These are phyloP conservation scores for Eptatretus burgeri DNA, from an alignment of 2,113 vertebrate species.

Conservation along the genomic window DNA sequence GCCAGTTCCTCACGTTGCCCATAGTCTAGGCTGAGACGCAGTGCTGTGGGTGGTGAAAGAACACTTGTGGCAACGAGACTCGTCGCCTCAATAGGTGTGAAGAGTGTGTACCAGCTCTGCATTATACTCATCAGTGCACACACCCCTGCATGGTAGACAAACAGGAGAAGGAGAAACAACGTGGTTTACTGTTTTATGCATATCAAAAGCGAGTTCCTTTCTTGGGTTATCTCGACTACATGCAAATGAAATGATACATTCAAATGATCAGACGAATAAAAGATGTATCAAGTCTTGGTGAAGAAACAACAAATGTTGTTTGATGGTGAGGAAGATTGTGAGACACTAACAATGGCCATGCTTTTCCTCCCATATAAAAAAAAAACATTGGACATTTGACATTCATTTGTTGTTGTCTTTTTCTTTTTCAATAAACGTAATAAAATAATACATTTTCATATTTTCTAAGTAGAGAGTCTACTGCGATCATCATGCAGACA, in stretches of 20 bases:
- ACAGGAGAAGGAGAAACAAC: not conserved
- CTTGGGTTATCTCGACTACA: not conserved
- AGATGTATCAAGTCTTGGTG: too few species aligned
- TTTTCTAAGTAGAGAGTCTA: too few species aligned
- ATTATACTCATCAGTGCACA: slow-evolving; percentile 20
- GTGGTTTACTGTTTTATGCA: not conserved
- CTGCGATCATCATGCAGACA: too few species aligned
- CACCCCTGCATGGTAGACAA: slow-evolving; percentile 11
- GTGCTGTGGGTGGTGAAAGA: slow-evolving; percentile 16
- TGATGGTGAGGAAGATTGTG: too few species aligned
- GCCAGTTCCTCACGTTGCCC: slow-evolving; percentile 18
- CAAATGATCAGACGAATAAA: not conserved
- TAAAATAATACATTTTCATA: too few species aligned
- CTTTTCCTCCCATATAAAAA: too few species aligned
- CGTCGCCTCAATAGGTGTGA: slow-evolving; percentile 19
- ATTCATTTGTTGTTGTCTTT: too few species aligned
- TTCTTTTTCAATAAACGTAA: too few species aligned
- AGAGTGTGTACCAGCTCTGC: slow-evolving; percentile 21
- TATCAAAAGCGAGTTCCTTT: not conserved
- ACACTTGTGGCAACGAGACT: slow-evolving; percentile 18
- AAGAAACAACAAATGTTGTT: too few species aligned
- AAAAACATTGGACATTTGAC: too few species aligned
- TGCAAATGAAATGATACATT: not conserved
- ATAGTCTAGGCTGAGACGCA: slow-evolving; percentile 16
- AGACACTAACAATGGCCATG: too few species aligned